Conservation (phyloP, 2,888 invertebrate species). For the Epistrophe grossulariae region DNA sequence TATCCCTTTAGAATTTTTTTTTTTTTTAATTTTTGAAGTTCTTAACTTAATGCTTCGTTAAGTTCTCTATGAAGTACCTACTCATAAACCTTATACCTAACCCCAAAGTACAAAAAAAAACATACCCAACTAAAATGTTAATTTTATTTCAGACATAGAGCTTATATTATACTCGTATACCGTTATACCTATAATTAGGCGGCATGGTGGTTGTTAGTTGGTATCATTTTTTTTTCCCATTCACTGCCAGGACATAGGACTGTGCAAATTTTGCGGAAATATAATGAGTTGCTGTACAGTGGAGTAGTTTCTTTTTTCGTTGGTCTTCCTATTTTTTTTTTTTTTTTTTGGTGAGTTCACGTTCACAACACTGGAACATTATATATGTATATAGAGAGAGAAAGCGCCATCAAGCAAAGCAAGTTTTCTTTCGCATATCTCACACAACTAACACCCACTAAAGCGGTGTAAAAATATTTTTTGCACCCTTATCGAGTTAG, state of each 20-base stretch:
- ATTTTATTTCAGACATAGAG: slow-evolving; percentile 57
- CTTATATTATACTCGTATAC: slow-evolving; percentile 10
- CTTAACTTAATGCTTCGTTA: slow-evolving; percentile 70
- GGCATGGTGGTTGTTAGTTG: slow-evolving; percentile 15
- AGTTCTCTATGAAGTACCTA: slow-evolving; percentile 51
- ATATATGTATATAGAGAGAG: slow-evolving; percentile 15
- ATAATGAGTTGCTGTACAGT: slow-evolving; percentile 37
- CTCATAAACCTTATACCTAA: slow-evolving; percentile 15
- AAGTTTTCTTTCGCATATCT: slow-evolving; percentile 41
- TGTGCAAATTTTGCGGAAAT: slow-evolving; percentile 61
- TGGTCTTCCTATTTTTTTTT: not conserved
- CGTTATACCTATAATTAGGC: slow-evolving; percentile 69
- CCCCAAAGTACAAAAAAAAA: slow-evolving; percentile 21
- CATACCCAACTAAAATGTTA: slow-evolving; percentile 55
- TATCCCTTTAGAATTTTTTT: not conserved
- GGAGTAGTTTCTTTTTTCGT: slow-evolving; percentile 22
- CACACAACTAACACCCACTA: slow-evolving; percentile 67
- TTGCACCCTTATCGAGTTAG: slow-evolving; percentile 56
- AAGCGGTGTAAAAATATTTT: slow-evolving; percentile 61
- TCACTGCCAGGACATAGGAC: slow-evolving; percentile 35
- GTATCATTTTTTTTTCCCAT: slow-evolving; percentile 9
- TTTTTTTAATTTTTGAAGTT: slow-evolving; percentile 11
- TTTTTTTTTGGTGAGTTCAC: slow-evolving; percentile 10
- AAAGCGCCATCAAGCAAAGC: slow-evolving; percentile 33
- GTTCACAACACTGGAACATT: slow-evolving; percentile 66